phyloP scores from a whole-genome alignment of 2,113 vertebrate species.

The Ageneiosus marmoratus region DNA sequence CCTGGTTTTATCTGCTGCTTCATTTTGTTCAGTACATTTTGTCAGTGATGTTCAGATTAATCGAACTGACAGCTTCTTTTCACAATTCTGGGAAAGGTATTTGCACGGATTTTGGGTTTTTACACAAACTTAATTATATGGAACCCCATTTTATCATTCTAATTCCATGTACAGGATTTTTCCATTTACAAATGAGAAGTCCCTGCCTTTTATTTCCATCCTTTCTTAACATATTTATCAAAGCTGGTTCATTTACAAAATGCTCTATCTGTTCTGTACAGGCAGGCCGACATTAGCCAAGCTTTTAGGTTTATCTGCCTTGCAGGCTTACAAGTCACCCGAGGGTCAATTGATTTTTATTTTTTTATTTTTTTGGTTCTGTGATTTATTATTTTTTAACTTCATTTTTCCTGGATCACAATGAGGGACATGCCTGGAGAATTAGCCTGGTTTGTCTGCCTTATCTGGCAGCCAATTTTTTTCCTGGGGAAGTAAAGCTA shows the following conservation, averaged over 20 bases:
- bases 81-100: constrained; percentile 98
- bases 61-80: constrained; percentile 99
- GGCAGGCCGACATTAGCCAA: constrained; percentile 99
- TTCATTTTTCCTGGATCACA: constrained; percentile 96
- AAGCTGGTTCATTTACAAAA: constrained; percentile 99
- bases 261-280: constrained; percentile 99
- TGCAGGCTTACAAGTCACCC: constrained; percentile 96
- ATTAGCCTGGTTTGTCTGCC: constrained; percentile 97
- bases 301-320: constrained; percentile 99
- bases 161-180: constrained; percentile 99
- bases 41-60: constrained; percentile 99
- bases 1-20: constrained; percentile 97
- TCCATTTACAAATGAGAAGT: constrained; percentile 99
- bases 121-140: constrained; percentile 99
- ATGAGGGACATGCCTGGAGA: constrained; percentile 99
- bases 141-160: constrained; percentile 99
- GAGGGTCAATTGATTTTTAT: constrained; percentile 99
- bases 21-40: constrained; percentile 99
- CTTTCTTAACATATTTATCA: constrained; percentile 99
- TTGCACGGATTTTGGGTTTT: constrained; percentile 99
- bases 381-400: constrained; percentile 91
- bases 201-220: constrained; percentile 99
- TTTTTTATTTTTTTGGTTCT: constrained; percentile 60
- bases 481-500: constrained; percentile 96
- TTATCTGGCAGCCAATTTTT: constrained; percentile 93